Percentiles rank a stretch among this genome's conserved stretches.
These are phyloP conservation scores for Lemur catta DNA, from an alignment of 2,797 vertebrate species.

Conservation along the genomic window DNA sequence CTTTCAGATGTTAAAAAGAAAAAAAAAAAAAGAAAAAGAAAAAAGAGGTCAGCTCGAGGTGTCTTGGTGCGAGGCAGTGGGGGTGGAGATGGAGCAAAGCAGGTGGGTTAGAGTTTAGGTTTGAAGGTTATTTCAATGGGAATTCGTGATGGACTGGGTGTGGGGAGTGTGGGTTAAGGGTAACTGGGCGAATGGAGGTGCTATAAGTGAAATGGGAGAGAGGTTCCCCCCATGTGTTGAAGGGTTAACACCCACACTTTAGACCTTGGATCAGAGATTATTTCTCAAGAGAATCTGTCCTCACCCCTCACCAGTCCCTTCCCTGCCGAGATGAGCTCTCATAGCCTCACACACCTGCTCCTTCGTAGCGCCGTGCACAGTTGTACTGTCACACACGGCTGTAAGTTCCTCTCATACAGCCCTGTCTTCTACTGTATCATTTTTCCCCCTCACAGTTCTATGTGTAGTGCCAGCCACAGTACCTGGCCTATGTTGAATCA, in stretches of 20 bases:
- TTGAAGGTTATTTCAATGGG: neutral
- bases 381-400: neutral
- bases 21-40: neutral
- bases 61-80: neutral
- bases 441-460: neutral
- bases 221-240: neutral
- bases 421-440: neutral
- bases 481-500: neutral
- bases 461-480: neutral
- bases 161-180: neutral
- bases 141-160: neutral
- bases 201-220: neutral
- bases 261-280: neutral
- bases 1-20: no score
- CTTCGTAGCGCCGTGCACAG: neutral
- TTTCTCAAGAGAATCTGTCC: neutral
- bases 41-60: no score
- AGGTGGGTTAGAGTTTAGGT: neutral
- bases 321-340: neutral
- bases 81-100: neutral
- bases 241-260: neutral
- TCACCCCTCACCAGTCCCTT: neutral
- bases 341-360: neutral
- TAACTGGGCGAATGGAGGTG: neutral
- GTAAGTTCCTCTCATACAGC: neutral